phyloP scores from a whole-genome alignment of 1,140 invertebrate genomes.

The Drosophila ficusphila region DNA sequence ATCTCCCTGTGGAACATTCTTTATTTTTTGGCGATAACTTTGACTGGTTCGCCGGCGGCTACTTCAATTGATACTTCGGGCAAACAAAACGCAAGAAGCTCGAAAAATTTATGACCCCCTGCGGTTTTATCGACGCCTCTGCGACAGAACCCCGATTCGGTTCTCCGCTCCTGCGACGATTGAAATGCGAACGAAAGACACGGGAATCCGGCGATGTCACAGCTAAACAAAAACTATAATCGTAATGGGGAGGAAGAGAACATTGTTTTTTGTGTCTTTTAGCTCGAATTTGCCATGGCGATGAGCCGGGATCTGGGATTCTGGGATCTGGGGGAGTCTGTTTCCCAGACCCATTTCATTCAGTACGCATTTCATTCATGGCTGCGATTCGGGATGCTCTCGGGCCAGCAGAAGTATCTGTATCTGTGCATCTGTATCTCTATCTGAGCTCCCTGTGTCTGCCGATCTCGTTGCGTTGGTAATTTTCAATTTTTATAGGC shows the following conservation, averaged over 20 bases:
- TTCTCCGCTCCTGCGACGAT: slow-evolving; percentile 43
- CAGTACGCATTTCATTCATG: slow-evolving; percentile 71
- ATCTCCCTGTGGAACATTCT: slow-evolving; percentile 49
- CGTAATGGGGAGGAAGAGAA: slow-evolving; percentile 6
- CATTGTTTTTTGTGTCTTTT: slow-evolving; percentile 33
- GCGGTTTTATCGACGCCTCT: slow-evolving; percentile 80
- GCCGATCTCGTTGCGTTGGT: slow-evolving; percentile 52
- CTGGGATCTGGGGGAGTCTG: slow-evolving; percentile 8
- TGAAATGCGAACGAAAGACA: slow-evolving; percentile 71
- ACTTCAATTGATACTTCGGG: slow-evolving; percentile 72
- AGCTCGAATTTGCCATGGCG: slow-evolving; percentile 45
- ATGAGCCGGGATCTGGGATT: slow-evolving; percentile 25
- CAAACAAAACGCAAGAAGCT: slow-evolving; percentile 77
- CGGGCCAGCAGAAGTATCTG: slow-evolving; percentile 10
- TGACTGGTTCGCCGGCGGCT: slow-evolving; percentile 54
- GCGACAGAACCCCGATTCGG: slow-evolving; percentile 25
- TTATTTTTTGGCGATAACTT: slow-evolving; percentile 78
- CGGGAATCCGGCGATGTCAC: slow-evolving; percentile 35
- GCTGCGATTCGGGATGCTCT: slow-evolving; percentile 57
- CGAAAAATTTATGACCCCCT: slow-evolving; percentile 79
- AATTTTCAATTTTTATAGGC: slow-evolving; percentile 74
- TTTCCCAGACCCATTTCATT: slow-evolving; percentile 73
- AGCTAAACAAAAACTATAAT: slow-evolving; percentile 51
- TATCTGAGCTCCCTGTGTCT: slow-evolving; percentile 7
- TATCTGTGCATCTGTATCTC: slow-evolving; percentile 13